Evolutionary conservation across 2,888 invertebrate species (phyloP).

Genomic region (Entomobrya multifasciata): DNA sequence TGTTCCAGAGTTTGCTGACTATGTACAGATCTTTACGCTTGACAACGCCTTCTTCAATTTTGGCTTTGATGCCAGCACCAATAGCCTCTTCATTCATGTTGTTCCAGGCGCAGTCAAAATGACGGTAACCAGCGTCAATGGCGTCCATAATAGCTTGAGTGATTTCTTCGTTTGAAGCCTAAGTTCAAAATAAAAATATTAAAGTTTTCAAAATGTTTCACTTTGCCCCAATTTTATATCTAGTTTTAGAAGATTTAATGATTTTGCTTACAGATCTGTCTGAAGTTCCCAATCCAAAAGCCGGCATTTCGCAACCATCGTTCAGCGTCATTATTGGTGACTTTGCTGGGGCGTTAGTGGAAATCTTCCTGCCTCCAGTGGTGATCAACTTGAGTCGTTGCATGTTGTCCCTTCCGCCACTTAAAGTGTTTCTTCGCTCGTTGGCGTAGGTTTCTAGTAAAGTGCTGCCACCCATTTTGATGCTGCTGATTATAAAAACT

Average conservation of each 20-base stretch:
- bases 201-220: not conserved
- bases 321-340: slow-evolving; percentile 7
- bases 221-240: not conserved
- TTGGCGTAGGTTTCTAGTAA: not conserved
- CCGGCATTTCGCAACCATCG: not conserved
- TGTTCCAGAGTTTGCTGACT: slow-evolving; percentile 88
- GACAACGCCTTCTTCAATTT: slow-evolving; percentile 86
- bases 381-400: not conserved
- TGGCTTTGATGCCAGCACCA: slow-evolving; percentile 85
- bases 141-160: slow-evolving; percentile 83
- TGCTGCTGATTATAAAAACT: too few species aligned
- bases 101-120: slow-evolving; percentile 88
- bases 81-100: slow-evolving; percentile 88
- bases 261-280: not conserved
- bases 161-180: not conserved
- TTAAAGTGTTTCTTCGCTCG: not conserved
- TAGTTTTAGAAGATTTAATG: too few species aligned
- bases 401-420: not conserved
- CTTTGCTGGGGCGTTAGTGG: not conserved
- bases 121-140: slow-evolving; percentile 89
- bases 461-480: not conserved
- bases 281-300: slow-evolving; percentile 10
- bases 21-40: slow-evolving; percentile 86
- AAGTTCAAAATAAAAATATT: not conserved
- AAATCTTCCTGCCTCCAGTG: not conserved